Evolutionary conservation across 1,140 invertebrate genomes (phyloP).

Genomic region (Whitmania pigra): DNA sequence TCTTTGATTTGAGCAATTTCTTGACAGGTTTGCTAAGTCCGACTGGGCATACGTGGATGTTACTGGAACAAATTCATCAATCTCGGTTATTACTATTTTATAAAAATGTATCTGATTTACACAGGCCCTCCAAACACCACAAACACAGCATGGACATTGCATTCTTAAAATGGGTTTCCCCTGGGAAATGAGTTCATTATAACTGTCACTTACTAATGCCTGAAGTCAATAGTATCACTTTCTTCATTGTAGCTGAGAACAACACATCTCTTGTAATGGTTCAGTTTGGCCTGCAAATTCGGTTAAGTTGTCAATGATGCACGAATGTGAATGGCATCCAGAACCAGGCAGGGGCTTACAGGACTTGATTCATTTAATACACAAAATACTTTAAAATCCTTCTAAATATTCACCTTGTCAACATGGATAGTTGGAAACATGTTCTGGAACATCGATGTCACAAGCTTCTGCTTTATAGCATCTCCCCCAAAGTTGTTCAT

Average conservation of each 20-base stretch:
- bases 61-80: conserved; percentile 32
- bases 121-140: neutral
- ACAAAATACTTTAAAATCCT: neutral
- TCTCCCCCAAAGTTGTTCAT: conserved; percentile 78
- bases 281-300: conserved; percentile 61
- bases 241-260: conserved; percentile 77
- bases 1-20: conserved; percentile 76
- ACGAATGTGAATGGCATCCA: too few species aligned
- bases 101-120: neutral
- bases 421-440: conserved; percentile 96
- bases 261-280: conserved; percentile 73
- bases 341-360: too few species aligned
- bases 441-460: conserved; percentile 90
- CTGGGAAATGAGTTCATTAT: neutral
- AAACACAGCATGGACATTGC: neutral
- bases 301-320: too few species aligned
- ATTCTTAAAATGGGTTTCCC: neutral
- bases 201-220: conserved; percentile 62
- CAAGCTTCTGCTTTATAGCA: conserved; percentile 68
- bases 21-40: conserved; percentile 83
- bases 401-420: conserved; percentile 50
- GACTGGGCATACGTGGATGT: conserved; percentile 55
- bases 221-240: conserved; percentile 74
- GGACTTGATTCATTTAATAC: too few species aligned
- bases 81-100: too few species aligned